phyloP scores from a whole-genome alignment of 2,888 invertebrate genomes.

The Smittia sp. region DNA sequence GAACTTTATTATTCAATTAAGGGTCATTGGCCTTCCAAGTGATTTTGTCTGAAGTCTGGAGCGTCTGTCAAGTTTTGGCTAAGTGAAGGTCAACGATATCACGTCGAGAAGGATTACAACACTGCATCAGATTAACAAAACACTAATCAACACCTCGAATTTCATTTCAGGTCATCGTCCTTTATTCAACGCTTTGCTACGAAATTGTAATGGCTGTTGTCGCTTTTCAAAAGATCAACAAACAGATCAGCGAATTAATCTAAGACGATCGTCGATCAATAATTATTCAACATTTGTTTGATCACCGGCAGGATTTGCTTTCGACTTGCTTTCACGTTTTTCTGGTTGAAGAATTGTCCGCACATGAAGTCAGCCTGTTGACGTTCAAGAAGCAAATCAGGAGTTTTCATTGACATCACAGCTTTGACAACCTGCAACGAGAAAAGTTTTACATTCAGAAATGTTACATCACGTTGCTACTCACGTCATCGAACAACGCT shows the following conservation, averaged over 20 bases:
- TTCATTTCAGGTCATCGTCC: no score
- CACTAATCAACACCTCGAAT: no score
- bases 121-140: no score
- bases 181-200: no score
- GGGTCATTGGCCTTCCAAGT: neutral
- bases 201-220: no score
- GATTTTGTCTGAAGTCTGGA: no score
- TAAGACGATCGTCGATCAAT: neutral
- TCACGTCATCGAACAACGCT: constrained; percentile 47
- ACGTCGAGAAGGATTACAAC: no score
- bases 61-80: no score
- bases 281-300: constrained; percentile 53
- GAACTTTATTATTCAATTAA: neutral
- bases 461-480: constrained; percentile 37
- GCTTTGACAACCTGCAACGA: constrained; percentile 43
- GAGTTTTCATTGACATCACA: constrained; percentile 50
- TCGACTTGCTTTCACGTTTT: constrained; percentile 61
- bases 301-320: constrained; percentile 69
- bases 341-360: constrained; percentile 58
- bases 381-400: constrained; percentile 52
- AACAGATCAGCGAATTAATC: no score
- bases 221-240: no score
- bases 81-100: no score
- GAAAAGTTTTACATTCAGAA: constrained; percentile 44
- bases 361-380: constrained; percentile 51